Base-by-base conservation (phyloP, 2,113 vertebrate species). In the Callospermophilus lateralis region DNA sequence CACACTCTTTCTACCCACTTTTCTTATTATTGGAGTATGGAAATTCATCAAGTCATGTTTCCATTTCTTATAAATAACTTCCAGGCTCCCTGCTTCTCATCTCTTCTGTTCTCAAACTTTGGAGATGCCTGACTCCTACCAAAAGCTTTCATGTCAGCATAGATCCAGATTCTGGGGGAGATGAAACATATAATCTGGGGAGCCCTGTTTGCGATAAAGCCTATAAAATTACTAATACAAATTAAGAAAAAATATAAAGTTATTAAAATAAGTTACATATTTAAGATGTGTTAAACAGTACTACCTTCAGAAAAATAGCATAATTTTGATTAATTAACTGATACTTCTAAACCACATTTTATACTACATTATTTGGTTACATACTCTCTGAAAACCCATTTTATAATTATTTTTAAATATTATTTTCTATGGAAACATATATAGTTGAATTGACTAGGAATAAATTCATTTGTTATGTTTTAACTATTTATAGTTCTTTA, bases 281-380 rank as follows among this genome's bases (percentile, higher is more conserved):
- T 39, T 81, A 77, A 91, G 90, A 91, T 81, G 30, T 42, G 34
- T 37, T 42, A 84, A 76, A 68, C 13, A 80, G 34, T 48, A 95
- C 4, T 65, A 42, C 37, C 30, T 91, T 85, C 20, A 78, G 30
- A 89, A 91, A 93, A 94, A 58, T 12, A 51, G 39, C 3, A 34
- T 32, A 51, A 28, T 61, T 87, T 76, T 94, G 48, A 55, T 58
- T 58, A 80, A 48, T 55, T 74, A 90, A 74, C 42, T 84, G 73
- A 83, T 0, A 77, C 13, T 10, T 93, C 20, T 53, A 61, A 90
- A 45, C 4, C 70, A 37, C 12, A 61, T 88, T 94, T 84, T 34
- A 86, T 15, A 10, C 26, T 84, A 45, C 2, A 24, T 42, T 3
- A 30, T 58, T 78, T 79, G 34, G 32, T 30, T 72, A 65, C 4